Evolutionary conservation across 1,140 invertebrate species (phyloP), one percentile per base, ranked within the genome.

Genomic region (Drosophila kanapiae): DNA sequence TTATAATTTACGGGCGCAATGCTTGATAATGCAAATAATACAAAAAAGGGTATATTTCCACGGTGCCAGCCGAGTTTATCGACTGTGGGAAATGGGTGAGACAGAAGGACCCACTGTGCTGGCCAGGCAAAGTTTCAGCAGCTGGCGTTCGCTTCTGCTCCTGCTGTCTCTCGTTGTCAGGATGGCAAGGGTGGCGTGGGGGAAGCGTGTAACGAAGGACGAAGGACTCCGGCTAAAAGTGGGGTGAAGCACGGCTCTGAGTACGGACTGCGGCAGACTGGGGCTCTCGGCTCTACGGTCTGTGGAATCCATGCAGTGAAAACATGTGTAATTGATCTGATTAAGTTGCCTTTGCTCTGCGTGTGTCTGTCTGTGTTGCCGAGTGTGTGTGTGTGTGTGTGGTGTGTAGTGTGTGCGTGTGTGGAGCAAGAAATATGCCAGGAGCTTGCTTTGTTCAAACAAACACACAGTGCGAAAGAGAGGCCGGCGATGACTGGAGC

Each of bases 251-350:
- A 45, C 14, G 29, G 35, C n/a, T 35, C n/a, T 29, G 70, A 58
- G 61, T 56, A 75, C 33, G 60, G 42, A 23, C 71, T 64, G 58
- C 23, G 40, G 58, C 23, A 33, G 45, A 53, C 51, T 54, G 70
- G 51, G 47, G 54, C 60, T 40, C 27, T 42, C 8, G 47, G 71
- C 69, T 53, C 37, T 63, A 23, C 45, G 49, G 53, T 49, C 69
- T 72, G 61, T 78, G 75, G 79, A 87, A 86, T 87, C 83, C 83
- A 87, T 87, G 83, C 79, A 83, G 84, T 80, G 84, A 88, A 88
- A 90, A 88, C 85, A 88, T 90, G 84, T 88, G 85, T 88, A 88
- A 88, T 88, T 88, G 85, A 88, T 88, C 85, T 88, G 85, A 88
- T 88, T 88, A 88, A 88, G 83, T 84, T 88, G 85, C 84, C 82